A percentile compares a stretch with the other conserved stretches of the same genome.
Conservation (phyloP, 2,113 vertebrate genomes). For the Malurus melanocephalus region DNA sequence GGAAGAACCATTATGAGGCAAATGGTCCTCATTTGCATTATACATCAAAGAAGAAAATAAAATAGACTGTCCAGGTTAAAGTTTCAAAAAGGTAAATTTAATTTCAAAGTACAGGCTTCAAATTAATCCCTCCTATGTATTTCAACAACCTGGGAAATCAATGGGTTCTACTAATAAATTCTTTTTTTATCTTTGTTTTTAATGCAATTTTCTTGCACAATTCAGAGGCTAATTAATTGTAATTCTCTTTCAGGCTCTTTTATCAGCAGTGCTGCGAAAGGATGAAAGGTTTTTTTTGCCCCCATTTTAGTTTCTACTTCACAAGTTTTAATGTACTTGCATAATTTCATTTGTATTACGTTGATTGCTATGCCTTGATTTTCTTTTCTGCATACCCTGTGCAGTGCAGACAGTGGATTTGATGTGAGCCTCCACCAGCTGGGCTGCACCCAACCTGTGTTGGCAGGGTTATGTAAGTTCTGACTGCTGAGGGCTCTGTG, state of each 20-base stretch:
- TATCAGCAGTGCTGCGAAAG: background rate
- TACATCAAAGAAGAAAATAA: background rate
- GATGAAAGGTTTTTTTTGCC: background rate
- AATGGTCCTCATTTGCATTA: background rate
- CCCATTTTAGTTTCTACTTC: background rate
- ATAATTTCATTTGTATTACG: background rate
- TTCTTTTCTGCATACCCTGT: background rate
- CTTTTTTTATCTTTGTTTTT: background rate
- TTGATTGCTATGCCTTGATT: background rate
- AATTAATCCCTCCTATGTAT: background rate
- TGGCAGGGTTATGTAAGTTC: background rate
- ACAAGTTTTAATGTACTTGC: background rate
- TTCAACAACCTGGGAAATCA: conserved; percentile 42
- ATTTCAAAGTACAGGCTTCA: conserved; percentile 1
- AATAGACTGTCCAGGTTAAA: background rate
- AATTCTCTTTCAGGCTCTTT: background rate
- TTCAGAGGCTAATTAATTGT: conserved; percentile 9
- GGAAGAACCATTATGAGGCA: background rate
- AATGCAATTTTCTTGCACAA: background rate
- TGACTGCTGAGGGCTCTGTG: background rate
- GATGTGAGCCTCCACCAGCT: background rate
- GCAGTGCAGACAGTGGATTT: background rate
- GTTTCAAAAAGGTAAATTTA: background rate
- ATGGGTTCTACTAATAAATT: background rate
- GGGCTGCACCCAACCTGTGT: background rate